Conservation (phyloP, 2,888 invertebrate species). For the Palloptera scutellata region DNA sequence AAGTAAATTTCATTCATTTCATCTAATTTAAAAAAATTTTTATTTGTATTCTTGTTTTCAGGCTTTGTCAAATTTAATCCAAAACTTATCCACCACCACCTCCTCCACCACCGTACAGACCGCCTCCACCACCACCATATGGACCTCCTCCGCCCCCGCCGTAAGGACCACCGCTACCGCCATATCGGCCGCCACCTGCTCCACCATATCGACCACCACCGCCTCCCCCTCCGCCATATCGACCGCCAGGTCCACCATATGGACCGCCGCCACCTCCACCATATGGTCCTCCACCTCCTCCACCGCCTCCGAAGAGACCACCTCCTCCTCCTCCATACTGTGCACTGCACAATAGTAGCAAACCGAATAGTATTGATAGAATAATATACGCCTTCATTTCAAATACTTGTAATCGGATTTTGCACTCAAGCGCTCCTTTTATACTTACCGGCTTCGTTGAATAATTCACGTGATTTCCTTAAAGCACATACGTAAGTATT, state of each 20-base stretch:
- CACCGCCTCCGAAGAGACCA: conserved; percentile 15
- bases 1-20: too few relatives aligned
- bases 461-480: too few relatives aligned
- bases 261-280: conserved; percentile 27
- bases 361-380: conserved; percentile 15
- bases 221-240: conserved; percentile 17
- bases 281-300: conserved; percentile 24
- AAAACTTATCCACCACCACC: neutral
- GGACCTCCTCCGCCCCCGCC: conserved; percentile 20
- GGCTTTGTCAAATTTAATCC: neutral
- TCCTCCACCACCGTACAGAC: conserved; percentile 14
- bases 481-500: too few relatives aligned
- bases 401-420: neutral
- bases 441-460: too few relatives aligned
- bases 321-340: conserved; percentile 31
- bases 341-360: conserved; percentile 23
- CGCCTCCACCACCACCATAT: conserved; percentile 13
- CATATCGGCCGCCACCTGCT: conserved; percentile 18
- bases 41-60: too few relatives aligned
- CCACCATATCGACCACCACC: conserved; percentile 25
- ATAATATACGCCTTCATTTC: conserved; percentile 16
- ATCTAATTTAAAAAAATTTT: too few relatives aligned
- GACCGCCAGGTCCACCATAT: conserved; percentile 21
- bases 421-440: too few relatives aligned
- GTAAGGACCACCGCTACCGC: neutral